Evolutionary conservation across 2,888 invertebrate species (phyloP).

Genomic region (Drosophila monieri): DNA sequence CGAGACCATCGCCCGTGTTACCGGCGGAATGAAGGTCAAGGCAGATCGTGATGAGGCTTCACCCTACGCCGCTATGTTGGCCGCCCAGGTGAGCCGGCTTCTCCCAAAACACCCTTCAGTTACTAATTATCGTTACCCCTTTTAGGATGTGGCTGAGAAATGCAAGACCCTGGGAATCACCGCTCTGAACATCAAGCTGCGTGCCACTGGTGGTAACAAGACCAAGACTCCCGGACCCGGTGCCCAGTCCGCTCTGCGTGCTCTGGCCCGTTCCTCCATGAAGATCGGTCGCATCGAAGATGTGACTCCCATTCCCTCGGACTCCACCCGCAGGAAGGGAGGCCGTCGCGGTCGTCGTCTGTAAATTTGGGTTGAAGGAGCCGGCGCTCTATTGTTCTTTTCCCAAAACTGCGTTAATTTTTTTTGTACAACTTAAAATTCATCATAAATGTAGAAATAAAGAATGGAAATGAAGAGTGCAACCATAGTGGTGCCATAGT

Average conservation of each 20-base stretch:
- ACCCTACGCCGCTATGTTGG: constrained; percentile 99
- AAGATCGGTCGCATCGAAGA: constrained; percentile 99
- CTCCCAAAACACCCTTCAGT: constrained; percentile 88
- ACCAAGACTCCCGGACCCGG: constrained; percentile 99
- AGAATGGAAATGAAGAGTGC: constrained; percentile 27
- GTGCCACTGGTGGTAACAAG: constrained; percentile 99
- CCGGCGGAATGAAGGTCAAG: constrained; percentile 99
- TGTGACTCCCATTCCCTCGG: constrained; percentile 99
- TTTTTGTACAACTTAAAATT: constrained; percentile 25
- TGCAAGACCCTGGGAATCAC: constrained; percentile 98
- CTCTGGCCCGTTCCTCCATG: constrained; percentile 99
- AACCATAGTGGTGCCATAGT: background rate
- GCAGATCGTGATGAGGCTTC: constrained; percentile 99
- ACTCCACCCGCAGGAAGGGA: constrained; percentile 99
- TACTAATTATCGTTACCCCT: background rate
- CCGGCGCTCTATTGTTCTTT: constrained; percentile 43
- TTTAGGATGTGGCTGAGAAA: constrained; percentile 98
- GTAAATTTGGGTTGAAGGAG: constrained; percentile 86
- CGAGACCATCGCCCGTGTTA: constrained; percentile 97
- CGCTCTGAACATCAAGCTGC: constrained; percentile 98
- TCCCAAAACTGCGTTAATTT: constrained; percentile 50
- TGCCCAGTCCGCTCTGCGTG: constrained; percentile 98
- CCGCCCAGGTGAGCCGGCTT: constrained; percentile 98
- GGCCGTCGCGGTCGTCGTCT: constrained; percentile 99
- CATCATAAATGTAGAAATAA: constrained; percentile 43